Evolutionary conservation across 92 coral and sea anemone genomes (phyloP), one percentile per base, ranked within the genome.

Genomic region (Montipora capitata): DNA sequence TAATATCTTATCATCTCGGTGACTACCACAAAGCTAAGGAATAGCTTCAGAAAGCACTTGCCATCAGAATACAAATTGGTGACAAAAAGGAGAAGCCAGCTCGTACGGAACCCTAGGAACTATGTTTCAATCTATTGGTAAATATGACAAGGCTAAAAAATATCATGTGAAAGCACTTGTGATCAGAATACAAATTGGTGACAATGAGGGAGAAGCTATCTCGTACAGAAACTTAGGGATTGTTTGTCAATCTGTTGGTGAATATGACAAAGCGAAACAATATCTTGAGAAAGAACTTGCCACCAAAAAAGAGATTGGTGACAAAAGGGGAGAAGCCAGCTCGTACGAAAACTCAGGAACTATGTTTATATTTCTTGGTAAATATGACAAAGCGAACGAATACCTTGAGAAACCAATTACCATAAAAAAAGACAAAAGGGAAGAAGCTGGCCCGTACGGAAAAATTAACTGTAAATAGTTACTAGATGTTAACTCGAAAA

Each of bases 371-470:
- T 64, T 10, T 64, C 69, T 64, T 10, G 35, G 69, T 64, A 10
- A 64, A 16, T 64, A 64, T 64, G 69, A 10, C 6, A 64, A 64
- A 10, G 69, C 69, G 8, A 10, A 64, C 15, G 11, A 4, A 64
- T 64, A 64, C 69, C 51, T 45, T 45, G 51, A 45, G 9, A 62
- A 62, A 62, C 6, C 68, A 65, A 40, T 65, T 65, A 8, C 71
- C 71, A 65, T 65, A 42, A 35, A 40, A 65, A 18, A 7, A 65
- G 4, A 65, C 71, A 17, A 7, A 65, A 65, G 20, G 18, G 38
- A 40, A 65, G 71, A 65, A 65, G 71, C 71, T 40, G 20, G 71
- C 5, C 18, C 71, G 43, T 65, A 65, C 43, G 71, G 71, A 65
- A 12, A 18, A 10, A 17, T 65, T 17, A 65, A 65, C 71, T 35